These are phyloP conservation scores for Dendrocincla fuliginosa DNA, from an alignment of 2,797 vertebrate genomes.

Conservation along the genomic window DNA sequence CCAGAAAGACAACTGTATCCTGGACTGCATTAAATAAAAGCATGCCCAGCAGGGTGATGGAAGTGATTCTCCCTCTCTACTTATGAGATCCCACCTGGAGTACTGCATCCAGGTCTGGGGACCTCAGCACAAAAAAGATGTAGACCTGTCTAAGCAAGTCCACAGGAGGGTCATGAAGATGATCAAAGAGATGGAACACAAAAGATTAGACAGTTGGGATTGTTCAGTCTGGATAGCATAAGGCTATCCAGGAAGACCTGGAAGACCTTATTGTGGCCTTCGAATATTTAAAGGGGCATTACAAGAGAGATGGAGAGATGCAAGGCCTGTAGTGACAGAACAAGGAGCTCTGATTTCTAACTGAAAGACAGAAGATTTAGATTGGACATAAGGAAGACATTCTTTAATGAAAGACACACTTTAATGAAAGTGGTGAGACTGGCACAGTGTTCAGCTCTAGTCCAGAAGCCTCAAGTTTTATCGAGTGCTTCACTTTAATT, in stretches of 20 bases:
- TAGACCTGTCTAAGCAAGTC: neutral
- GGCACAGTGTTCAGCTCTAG: too few relatives aligned
- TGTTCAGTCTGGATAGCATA: neutral
- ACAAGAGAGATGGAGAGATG: neutral
- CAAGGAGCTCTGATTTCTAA: neutral
- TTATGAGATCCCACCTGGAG: neutral
- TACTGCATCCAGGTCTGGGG: neutral
- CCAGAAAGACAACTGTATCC: neutral
- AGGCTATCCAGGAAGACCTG: neutral
- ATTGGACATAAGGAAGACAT: neutral
- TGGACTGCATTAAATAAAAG: neutral
- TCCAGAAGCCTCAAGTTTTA: too few relatives aligned
- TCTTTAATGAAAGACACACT: too few relatives aligned
- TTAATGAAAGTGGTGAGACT: neutral
- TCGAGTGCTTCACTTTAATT: too few relatives aligned
- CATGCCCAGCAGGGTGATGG: accelerated
- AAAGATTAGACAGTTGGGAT: neutral
- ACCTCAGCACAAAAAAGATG: neutral
- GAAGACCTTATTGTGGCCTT: neutral
- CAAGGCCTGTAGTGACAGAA: neutral
- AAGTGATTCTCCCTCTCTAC: neutral
- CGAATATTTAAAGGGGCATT: neutral
- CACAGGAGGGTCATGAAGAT: neutral
- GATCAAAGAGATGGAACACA: neutral
- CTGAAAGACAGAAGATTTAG: neutral